Percentiles rank a stretch among this genome's conserved stretches.
phyloP scores from a whole-genome alignment of 2,888 invertebrate genomes.

The Philereme vetulata region DNA sequence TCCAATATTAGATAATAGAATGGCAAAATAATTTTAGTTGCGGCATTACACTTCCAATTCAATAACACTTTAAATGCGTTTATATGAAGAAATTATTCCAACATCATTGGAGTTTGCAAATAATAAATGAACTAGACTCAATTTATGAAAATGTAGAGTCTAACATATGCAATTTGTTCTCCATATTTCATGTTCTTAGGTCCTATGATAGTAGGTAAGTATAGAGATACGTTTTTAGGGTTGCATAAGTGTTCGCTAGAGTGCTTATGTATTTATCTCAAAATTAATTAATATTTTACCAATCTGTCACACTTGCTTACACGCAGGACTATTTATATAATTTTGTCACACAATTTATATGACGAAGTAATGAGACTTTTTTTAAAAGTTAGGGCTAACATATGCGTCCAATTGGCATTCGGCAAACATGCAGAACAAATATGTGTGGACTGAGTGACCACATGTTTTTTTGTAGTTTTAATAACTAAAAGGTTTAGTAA shows the following conservation, averaged over 20 bases:
- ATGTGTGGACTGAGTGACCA: no score
- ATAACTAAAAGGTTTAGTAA: no score
- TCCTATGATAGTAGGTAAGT: no score
- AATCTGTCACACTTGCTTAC: no score
- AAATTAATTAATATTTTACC: no score
- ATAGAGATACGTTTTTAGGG: no score
- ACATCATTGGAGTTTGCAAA: conserved; percentile 5
- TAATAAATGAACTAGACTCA: background rate
- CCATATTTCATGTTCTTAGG: no score
- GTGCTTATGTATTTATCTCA: no score
- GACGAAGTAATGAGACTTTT: background rate
- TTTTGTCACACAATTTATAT: background rate
- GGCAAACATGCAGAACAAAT: conserved; percentile 61
- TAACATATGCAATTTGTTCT: background rate
- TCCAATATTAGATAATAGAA: conserved; percentile 49
- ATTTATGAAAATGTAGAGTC: background rate
- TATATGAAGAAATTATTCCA: conserved; percentile 30
- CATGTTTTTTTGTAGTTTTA: no score
- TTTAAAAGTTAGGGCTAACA: conserved; percentile 12
- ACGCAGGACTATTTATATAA: no score
- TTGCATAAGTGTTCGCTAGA: no score
- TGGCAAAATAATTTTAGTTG: conserved; percentile 43
- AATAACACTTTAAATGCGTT: conserved; percentile 29
- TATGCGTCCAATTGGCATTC: conserved; percentile 66
- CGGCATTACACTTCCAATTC: conserved; percentile 29